A percentile compares a stretch with the other conserved stretches of the same genome.
Conservation (phyloP, 1,140 invertebrate species). For the Schlechtendalia chinensis region DNA sequence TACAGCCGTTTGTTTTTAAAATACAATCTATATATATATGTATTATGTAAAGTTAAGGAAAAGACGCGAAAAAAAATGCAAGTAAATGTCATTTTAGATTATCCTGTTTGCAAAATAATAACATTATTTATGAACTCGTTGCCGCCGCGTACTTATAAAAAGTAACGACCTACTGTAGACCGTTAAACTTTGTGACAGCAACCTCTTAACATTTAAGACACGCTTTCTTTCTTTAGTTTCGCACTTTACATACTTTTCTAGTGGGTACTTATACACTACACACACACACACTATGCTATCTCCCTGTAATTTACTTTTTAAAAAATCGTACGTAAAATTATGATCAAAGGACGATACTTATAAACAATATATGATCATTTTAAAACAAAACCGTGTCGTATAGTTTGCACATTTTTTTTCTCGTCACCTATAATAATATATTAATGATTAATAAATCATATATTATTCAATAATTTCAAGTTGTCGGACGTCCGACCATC, state of each 20-base stretch:
- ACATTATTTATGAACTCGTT: conserved; percentile 23
- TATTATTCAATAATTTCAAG: too few species aligned
- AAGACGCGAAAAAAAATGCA: neutral
- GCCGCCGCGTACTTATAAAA: neutral
- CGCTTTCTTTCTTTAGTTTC: neutral
- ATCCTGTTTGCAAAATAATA: conserved; percentile 31
- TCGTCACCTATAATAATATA: too few species aligned
- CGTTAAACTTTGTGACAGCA: conserved; percentile 31
- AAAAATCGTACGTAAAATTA: neutral
- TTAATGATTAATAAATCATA: too few species aligned
- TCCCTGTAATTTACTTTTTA: neutral
- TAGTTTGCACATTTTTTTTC: too few species aligned
- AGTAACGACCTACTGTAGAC: neutral
- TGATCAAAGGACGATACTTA: neutral
- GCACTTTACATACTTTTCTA: conserved; percentile 1
- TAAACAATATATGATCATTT: too few species aligned
- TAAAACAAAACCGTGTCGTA: too few species aligned
- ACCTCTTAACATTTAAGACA: conserved; percentile 34
- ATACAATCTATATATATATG: neutral
- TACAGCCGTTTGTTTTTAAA: neutral
- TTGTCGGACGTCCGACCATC: too few species aligned
- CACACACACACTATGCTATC: neutral
- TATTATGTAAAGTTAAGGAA: neutral
- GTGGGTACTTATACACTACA: neutral
- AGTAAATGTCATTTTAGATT: conserved; percentile 14